Percentiles rank a stretch among this genome's conserved stretches.
phyloP scores from a whole-genome alignment of 2,888 invertebrate species.

The Leptinotarsa haldemani region DNA sequence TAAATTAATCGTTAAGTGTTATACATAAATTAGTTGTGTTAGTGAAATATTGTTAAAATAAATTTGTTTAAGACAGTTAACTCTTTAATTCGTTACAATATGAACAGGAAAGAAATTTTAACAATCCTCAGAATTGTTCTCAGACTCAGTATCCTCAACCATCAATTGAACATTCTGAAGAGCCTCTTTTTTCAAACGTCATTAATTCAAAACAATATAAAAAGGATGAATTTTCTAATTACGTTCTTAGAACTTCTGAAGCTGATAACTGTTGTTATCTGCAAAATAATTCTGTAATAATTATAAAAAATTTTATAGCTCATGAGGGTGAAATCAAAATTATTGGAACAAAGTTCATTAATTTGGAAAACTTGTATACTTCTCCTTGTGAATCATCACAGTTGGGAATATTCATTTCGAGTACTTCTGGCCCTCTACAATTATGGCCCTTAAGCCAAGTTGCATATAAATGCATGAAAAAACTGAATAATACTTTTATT shows the following conservation, averaged over 20 bases:
- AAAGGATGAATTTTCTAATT: conserved; percentile 11
- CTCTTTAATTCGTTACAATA: too few relatives aligned
- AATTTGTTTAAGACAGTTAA: too few relatives aligned
- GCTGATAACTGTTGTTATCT: conserved; percentile 22
- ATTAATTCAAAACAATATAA: conserved; percentile 13
- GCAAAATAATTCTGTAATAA: conserved; percentile 1
- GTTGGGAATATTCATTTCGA: not conserved
- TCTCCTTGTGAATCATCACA: conserved; percentile 16
- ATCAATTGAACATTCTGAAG: conserved; percentile 16
- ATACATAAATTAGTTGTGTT: too few relatives aligned
- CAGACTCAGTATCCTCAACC: conserved; percentile 1
- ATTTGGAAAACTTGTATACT: conserved; percentile 15
- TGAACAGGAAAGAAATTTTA: conserved; percentile 22
- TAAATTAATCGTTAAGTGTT: too few relatives aligned
- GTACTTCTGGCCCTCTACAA: conserved; percentile 12
- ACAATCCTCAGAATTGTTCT: not conserved
- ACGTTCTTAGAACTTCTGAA: conserved; percentile 1
- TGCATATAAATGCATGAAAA: conserved; percentile 25
- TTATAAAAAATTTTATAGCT: conserved; percentile 2
- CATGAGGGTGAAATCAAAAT: conserved; percentile 14
- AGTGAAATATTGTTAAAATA: too few relatives aligned
- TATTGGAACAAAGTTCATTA: conserved; percentile 3
- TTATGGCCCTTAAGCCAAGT: conserved; percentile 10
- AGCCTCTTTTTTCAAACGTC: conserved; percentile 1
- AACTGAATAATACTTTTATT: conserved; percentile 12